Percentiles rank a stretch among this genome's conserved stretches.
Conservation (phyloP, 2,888 invertebrate genomes). For the Pterostichus madidus region DNA sequence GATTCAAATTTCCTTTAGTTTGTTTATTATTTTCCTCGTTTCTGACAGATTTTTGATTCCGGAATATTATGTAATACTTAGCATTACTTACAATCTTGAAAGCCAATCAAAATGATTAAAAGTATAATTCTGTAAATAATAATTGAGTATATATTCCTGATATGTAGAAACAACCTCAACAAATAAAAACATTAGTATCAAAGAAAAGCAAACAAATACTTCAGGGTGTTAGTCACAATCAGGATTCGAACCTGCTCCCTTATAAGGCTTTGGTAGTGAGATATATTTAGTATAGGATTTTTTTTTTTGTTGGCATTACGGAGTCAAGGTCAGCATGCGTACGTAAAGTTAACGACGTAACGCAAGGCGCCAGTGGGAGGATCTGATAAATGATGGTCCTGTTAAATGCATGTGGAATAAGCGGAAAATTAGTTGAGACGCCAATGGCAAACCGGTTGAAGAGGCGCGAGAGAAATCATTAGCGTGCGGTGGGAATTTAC, state of each 20-base stretch:
- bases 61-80: too few species aligned
- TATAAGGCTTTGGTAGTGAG: conserved; percentile 38
- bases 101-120: too few species aligned
- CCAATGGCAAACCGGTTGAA: conserved; percentile 57
- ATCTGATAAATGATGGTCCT: conserved; percentile 26
- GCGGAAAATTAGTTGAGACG: conserved; percentile 37
- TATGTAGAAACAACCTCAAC: background rate
- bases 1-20: too few species aligned
- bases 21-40: too few species aligned
- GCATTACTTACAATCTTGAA: too few species aligned
- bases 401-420: conserved; percentile 11
- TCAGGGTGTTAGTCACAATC: conserved; percentile 8
- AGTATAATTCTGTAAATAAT: background rate
- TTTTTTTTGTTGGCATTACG: conserved; percentile 31
- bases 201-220: background rate
- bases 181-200: background rate
- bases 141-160: too few species aligned
- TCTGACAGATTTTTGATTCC: too few species aligned
- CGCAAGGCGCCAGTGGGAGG: conserved; percentile 39
- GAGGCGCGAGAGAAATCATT: conserved; percentile 30
- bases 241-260: conserved; percentile 24
- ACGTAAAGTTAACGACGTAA: conserved; percentile 21
- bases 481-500: conserved; percentile 13
- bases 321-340: conserved; percentile 38
- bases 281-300: conserved; percentile 18